phyloP scores from a whole-genome alignment of 2,797 vertebrate species.

The Meda fulgida region DNA sequence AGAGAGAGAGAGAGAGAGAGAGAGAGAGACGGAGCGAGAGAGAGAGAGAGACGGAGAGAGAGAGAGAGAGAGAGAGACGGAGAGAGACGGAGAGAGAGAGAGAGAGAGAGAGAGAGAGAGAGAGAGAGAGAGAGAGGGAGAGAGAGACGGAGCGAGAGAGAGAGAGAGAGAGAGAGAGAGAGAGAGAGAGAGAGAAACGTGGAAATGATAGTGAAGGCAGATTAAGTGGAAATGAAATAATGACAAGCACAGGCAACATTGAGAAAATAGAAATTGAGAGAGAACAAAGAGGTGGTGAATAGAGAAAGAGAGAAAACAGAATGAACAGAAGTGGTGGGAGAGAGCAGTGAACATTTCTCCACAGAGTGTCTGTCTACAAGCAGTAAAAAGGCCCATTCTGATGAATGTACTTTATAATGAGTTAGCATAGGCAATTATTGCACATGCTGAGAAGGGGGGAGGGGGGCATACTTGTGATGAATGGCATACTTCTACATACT shows the following conservation, averaged over 20 bases:
- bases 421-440: conserved; percentile 63
- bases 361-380: conserved; percentile 56
- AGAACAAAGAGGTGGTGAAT: conserved; percentile 1
- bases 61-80: conserved; percentile 40
- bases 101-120: conserved; percentile 32
- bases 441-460: conserved; percentile 48
- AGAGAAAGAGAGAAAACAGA: conserved; percentile 11
- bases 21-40: conserved; percentile 34
- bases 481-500: not conserved
- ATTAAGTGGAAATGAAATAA: conserved; percentile 26
- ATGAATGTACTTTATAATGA: conserved; percentile 70
- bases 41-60: conserved; percentile 42
- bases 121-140: conserved; percentile 43
- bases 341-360: conserved; percentile 58
- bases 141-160: conserved; percentile 37
- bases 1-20: conserved; percentile 41
- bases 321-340: conserved; percentile 56
- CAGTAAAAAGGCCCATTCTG: conserved; percentile 45
- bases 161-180: conserved; percentile 42
- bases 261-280: not conserved
- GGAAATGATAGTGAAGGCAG: conserved; percentile 29
- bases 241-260: not conserved
- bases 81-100: conserved; percentile 42
- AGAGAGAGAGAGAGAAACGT: conserved; percentile 25
- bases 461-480: too few species aligned